Conservation (phyloP, 2,797 vertebrate genomes). For the Malurus splendens region DNA sequence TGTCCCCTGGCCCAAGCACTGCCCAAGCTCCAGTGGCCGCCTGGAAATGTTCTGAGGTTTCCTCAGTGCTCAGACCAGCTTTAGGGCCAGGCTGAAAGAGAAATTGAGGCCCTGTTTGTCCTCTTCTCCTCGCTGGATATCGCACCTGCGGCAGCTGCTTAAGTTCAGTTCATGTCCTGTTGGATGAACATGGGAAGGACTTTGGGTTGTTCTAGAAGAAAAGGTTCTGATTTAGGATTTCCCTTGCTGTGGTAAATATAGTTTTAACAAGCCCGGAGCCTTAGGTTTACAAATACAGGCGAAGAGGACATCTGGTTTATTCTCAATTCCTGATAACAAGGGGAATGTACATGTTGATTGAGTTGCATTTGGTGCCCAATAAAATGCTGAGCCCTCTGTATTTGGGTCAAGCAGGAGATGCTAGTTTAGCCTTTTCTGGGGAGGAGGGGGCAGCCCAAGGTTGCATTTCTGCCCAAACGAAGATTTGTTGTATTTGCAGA, state of each 20-base stretch:
- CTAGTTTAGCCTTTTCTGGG: background rate
- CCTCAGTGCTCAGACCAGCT: accelerated
- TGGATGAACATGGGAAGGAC: background rate
- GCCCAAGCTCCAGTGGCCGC: accelerated
- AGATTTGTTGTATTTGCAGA: background rate
- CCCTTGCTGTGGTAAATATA: background rate
- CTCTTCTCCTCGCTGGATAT: accelerated
- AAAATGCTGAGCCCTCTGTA: background rate
- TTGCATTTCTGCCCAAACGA: background rate
- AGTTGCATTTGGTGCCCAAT: background rate
- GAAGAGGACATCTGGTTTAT: background rate
- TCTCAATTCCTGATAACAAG: accelerated
- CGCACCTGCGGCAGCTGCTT: background rate
- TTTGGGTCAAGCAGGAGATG: background rate
- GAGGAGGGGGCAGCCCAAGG: background rate
- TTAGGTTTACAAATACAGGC: background rate
- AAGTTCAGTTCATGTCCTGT: accelerated
- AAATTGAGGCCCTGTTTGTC: background rate
- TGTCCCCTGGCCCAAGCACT: background rate
- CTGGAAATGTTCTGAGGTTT: background rate
- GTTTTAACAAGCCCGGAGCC: background rate
- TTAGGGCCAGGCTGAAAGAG: accelerated
- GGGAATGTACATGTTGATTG: accelerated
- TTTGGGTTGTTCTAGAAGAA: background rate
- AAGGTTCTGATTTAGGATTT: background rate